Percentiles rank a stretch among this genome's conserved stretches.
These are phyloP conservation scores for Ormyrus pomaceus DNA, from an alignment of 2,888 invertebrate genomes.

Conservation along the genomic window DNA sequence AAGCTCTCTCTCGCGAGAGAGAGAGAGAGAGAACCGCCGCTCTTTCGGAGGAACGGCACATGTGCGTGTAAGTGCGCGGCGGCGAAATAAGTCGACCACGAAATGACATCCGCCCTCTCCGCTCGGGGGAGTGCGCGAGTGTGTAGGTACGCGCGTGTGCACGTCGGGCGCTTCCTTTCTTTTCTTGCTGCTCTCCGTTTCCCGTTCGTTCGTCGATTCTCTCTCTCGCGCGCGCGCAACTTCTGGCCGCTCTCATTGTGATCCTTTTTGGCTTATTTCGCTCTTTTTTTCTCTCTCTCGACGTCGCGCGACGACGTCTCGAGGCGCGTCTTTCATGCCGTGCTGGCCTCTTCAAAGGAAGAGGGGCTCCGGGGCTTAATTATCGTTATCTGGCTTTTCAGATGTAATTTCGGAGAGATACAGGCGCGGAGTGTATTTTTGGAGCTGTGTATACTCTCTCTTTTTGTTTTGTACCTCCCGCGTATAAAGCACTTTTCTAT, in stretches of 20 bases:
- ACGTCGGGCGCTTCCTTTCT: conserved; percentile 30
- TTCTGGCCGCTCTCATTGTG: neutral
- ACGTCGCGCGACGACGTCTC: too few species aligned
- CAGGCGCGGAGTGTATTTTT: too few species aligned
- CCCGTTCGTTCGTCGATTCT: neutral
- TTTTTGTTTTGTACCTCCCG: too few species aligned
- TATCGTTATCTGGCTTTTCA: too few species aligned
- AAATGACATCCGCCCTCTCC: conserved; percentile 72
- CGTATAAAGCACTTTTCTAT: too few species aligned
- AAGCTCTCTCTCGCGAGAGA: neutral
- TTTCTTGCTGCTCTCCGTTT: neutral
- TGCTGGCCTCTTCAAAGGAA: too few species aligned
- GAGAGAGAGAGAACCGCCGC: neutral
- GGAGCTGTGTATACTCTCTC: too few species aligned
- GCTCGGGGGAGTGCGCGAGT: too few species aligned
- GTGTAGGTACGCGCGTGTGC: too few species aligned
- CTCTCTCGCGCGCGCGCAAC: neutral
- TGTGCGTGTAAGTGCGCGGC: neutral
- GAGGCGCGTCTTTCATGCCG: too few species aligned
- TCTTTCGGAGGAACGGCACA: neutral
- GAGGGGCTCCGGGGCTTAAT: too few species aligned
- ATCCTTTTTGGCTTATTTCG: neutral
- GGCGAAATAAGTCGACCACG: conserved; percentile 74
- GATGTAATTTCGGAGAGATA: too few species aligned
- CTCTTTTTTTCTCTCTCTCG: neutral